Evolutionary conservation across 2,797 vertebrate species (phyloP), one percentile per base, ranked within the genome.

Genomic region (Trematocara caparti): DNA sequence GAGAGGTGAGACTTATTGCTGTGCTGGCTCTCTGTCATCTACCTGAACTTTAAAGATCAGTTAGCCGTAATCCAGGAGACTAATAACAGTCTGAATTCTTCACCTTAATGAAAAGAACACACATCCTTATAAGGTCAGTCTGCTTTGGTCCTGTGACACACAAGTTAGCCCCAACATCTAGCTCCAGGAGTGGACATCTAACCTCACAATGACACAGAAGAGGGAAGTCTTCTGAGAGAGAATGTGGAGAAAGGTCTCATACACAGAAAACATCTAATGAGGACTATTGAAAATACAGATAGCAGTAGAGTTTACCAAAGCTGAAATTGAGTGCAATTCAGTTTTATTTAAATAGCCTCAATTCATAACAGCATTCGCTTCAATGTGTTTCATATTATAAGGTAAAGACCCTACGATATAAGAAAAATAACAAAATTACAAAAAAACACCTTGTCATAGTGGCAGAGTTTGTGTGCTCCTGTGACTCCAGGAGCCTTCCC

Each of bases 1-100:
- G 86, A 89, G 72, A 57, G 85, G 75, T 75, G 50, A 88, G 74
- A 83, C 57, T 79, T 57, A 78, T 86, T 83, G 64, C 82, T 59
- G 13, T 47, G 79, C 59, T 87, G 88, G 83, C 75, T 73, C 19
- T 4, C 76, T 5, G 32, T 34, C 7, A 11, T 81, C 43, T 34
- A 71, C 27, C 57, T 32, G 3, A 74, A 66, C 73, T 14, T 72
- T 72, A 77, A 78, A 84, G 84, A 86, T 89, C 85, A 50, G 34
- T 71, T 89, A 27, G 6, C 59, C 21, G 24, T 47, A 57, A 38
- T 86, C 81, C 72, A 50, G 24, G 79, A 73, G 72, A 74, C 62
- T 80, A 81, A 90, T 62, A 66, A 82, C 57, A 11, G 73, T 19
- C 73, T 17, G 53, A 78, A 81, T 82, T 73, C 82, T 78, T 87